phyloP scores from a whole-genome alignment of 2,797 vertebrate species.

The Echeneis naucrates region DNA sequence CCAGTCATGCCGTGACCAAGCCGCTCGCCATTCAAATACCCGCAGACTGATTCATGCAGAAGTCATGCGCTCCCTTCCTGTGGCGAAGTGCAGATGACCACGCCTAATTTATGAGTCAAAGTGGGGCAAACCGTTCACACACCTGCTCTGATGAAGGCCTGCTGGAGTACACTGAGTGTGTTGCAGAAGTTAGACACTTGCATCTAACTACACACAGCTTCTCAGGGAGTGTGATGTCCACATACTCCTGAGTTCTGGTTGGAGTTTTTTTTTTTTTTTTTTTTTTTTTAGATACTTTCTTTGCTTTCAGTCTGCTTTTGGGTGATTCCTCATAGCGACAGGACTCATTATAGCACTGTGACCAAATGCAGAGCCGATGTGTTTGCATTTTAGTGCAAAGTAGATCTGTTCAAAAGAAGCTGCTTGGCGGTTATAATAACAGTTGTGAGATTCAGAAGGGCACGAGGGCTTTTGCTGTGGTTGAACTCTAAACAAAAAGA shows the following conservation, averaged over 20 bases:
- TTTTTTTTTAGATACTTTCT: constrained; percentile 16
- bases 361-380: constrained; percentile 41
- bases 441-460: constrained; percentile 52
- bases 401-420: constrained; percentile 42
- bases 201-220: constrained; percentile 2
- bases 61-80: constrained; percentile 20
- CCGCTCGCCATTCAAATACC: constrained; percentile 16
- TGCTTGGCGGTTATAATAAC: constrained; percentile 55
- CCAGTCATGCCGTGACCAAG: constrained; percentile 42
- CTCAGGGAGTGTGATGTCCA: background rate
- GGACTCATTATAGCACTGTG: constrained; percentile 33
- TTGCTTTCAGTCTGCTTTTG: constrained; percentile 29
- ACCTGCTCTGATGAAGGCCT: constrained; percentile 31
- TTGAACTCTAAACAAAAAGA: constrained; percentile 55
- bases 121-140: constrained; percentile 3
- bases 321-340: constrained; percentile 54
- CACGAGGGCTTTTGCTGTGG: constrained; percentile 31
- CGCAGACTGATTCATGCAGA: constrained; percentile 40
- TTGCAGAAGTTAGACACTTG: background rate
- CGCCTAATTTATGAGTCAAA: constrained; percentile 39
- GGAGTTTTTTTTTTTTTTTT: background rate
- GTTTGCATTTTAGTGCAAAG: constrained; percentile 37
- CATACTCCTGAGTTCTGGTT: background rate
- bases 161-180: background rate
- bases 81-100: constrained; percentile 23